A percentile compares a stretch with the other conserved stretches of the same genome.
Conservation (phyloP, 2,888 invertebrate genomes). For the Acanthosepion esculentum region DNA sequence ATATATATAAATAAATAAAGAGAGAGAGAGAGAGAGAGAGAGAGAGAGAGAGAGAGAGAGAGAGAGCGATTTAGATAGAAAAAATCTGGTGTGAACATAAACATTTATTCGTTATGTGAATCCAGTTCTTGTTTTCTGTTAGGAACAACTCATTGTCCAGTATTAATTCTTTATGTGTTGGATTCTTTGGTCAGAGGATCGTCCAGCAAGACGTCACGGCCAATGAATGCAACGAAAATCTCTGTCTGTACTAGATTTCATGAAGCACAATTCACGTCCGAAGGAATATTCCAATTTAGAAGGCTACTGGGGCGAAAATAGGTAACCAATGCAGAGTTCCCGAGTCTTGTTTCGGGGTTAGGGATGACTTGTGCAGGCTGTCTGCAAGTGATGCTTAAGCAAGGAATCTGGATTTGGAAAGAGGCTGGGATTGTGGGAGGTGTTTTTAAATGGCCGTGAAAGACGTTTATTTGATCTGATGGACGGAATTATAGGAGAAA, state of each 20-base stretch:
- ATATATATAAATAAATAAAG: too few species aligned
- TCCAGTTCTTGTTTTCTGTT: background rate
- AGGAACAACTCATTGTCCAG: background rate
- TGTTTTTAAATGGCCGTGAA: background rate
- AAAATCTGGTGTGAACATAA: too few species aligned
- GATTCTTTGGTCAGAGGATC: background rate
- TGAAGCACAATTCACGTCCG: background rate
- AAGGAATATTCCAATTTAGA: background rate
- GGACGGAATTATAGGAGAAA: background rate
- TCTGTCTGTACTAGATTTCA: background rate
- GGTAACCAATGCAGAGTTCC: conserved; percentile 4
- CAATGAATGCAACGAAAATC: background rate
- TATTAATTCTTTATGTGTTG: background rate
- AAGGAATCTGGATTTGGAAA: background rate
- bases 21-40: too few species aligned
- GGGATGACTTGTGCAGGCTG: background rate
- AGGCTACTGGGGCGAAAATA: conserved; percentile 33
- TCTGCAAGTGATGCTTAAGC: background rate
- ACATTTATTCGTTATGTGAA: background rate
- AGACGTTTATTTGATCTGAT: conserved; percentile 23
- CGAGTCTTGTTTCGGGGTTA: background rate
- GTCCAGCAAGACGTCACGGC: background rate
- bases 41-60: too few species aligned
- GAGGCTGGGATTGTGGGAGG: background rate
- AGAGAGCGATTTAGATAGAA: too few species aligned